Evolutionary conservation across 2,797 vertebrate species (phyloP).

Genomic region (Sebastes itinus): DNA sequence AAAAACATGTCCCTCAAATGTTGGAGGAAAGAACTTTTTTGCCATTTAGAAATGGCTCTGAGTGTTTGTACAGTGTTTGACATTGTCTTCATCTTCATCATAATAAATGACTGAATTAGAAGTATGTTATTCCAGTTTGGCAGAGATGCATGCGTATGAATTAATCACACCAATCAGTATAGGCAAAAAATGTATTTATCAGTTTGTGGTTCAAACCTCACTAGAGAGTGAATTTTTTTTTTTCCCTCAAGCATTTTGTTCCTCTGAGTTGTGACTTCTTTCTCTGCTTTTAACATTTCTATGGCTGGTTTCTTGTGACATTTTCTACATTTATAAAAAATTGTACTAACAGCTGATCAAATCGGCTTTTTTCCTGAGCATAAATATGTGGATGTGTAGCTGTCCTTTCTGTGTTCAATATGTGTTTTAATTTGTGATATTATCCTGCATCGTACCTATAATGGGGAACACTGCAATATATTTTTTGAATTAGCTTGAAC

Average conservation of each 20-base stretch:
- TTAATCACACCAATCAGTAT: conserved; percentile 61
- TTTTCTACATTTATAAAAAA: conserved; percentile 54
- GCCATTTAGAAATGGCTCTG: conserved; percentile 39
- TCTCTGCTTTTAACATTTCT: conserved; percentile 47
- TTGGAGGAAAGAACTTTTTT: conserved; percentile 38
- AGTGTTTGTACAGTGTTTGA: conserved; percentile 60
- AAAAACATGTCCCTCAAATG: conserved; percentile 31
- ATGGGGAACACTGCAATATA: conserved; percentile 6
- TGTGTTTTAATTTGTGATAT: conserved; percentile 51
- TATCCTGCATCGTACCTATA: conserved; percentile 30
- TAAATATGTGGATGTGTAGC: conserved; percentile 49
- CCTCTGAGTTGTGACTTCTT: conserved; percentile 32
- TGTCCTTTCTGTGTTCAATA: conserved; percentile 49
- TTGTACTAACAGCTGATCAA: conserved; percentile 26
- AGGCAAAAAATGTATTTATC: conserved; percentile 58
- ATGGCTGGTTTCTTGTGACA: conserved; percentile 25
- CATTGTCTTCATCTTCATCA: conserved; percentile 57
- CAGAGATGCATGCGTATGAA: conserved; percentile 78
- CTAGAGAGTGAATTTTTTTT: conserved; percentile 21
- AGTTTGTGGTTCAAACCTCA: conserved; percentile 55
- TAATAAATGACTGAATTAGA: conserved; percentile 66
- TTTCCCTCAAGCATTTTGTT: conserved; percentile 16
- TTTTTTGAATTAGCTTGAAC: conserved; percentile 26
- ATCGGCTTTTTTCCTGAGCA: conserved; percentile 16
- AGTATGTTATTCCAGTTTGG: conserved; percentile 66